phyloP scores from a whole-genome alignment of 2,797 vertebrate species.

The Characodon lateralis region DNA sequence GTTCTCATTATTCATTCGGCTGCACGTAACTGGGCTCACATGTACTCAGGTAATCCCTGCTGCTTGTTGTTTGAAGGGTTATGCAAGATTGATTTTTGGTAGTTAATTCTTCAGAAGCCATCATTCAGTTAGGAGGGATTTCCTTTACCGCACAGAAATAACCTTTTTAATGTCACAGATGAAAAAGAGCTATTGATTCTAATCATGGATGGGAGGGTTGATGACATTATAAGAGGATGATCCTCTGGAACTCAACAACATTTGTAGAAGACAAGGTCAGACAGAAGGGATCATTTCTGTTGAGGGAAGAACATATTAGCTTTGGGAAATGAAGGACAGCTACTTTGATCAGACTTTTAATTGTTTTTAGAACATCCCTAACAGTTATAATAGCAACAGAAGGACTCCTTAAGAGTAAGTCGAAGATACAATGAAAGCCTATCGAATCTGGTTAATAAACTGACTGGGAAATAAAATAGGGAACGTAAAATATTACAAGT shows the following conservation, averaged over 20 bases:
- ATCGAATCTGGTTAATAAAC: too few species aligned
- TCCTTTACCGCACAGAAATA: conserved; percentile 24
- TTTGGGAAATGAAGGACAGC: background rate
- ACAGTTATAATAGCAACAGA: background rate
- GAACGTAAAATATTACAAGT: background rate
- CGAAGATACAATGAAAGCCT: background rate
- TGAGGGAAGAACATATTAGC: background rate
- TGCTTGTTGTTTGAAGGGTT: conserved; percentile 25
- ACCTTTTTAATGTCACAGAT: conserved; percentile 13
- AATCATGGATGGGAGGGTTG: conserved; percentile 8
- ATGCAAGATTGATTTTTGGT: conserved; percentile 37
- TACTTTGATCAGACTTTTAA: background rate
- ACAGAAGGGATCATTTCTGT: background rate
- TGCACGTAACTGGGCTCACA: background rate
- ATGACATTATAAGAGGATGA: conserved; percentile 13
- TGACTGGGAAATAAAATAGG: background rate
- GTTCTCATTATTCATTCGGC: conserved; percentile 9
- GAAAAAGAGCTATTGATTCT: conserved; percentile 35
- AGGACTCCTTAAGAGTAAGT: background rate
- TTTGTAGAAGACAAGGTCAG: background rate
- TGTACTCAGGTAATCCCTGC: conserved; percentile 15
- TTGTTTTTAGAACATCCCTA: background rate
- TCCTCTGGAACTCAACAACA: conserved; percentile 17
- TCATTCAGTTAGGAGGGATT: conserved; percentile 37
- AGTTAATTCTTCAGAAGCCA: conserved; percentile 20